Evolutionary conservation across 2,113 vertebrate genomes (phyloP).

Genomic region (Oxygymnocypris stewartii): DNA sequence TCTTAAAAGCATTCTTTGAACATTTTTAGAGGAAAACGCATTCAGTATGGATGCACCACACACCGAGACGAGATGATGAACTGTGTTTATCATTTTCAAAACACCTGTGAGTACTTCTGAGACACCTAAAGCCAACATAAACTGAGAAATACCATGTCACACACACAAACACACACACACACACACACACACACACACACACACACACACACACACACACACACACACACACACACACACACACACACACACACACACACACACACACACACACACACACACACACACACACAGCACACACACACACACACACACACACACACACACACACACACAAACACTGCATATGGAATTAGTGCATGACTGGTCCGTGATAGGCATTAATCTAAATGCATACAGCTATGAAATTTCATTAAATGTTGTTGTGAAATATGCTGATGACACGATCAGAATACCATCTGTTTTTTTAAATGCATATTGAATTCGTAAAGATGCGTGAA

Average conservation of each 20-base stretch:
- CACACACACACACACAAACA: not conserved
- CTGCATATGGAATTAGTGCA: constrained; percentile 19
- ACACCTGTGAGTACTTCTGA: constrained; percentile 36
- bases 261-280: too few species aligned
- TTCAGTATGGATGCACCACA: not conserved
- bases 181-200: too few species aligned
- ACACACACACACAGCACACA: too few species aligned
- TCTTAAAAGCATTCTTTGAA: constrained; percentile 23
- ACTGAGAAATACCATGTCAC: not conserved
- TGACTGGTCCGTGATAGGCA: constrained; percentile 31
- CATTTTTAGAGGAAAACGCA: not conserved
- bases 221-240: too few species aligned
- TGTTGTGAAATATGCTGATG: constrained; percentile 42
- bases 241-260: too few species aligned
- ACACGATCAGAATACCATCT: constrained; percentile 49
- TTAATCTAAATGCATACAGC: constrained; percentile 39
- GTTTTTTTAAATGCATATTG: constrained; percentile 38
- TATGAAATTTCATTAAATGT: constrained; percentile 44
- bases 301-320: not conserved
- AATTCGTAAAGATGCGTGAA: constrained; percentile 32
- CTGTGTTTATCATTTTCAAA: constrained; percentile 44
- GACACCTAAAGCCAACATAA: not conserved
- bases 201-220: not conserved
- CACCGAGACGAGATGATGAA: constrained; percentile 4
- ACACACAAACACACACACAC: too few species aligned